Conservation (phyloP, 1,140 invertebrate genomes). For the Yoshiicerus persimilis region DNA sequence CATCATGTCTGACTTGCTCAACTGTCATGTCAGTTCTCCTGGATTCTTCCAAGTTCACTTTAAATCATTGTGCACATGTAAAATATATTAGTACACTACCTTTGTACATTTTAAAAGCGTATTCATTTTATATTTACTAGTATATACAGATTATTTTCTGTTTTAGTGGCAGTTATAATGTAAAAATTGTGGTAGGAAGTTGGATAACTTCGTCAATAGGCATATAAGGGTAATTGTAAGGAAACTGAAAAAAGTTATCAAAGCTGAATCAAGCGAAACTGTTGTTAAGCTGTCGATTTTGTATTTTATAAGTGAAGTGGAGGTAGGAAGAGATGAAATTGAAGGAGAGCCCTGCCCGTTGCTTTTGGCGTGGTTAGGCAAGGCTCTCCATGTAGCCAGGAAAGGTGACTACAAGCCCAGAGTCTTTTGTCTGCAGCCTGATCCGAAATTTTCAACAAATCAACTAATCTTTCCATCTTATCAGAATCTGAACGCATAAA, state of each 20-base stretch:
- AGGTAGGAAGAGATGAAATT: neutral
- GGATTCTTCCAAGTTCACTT: neutral
- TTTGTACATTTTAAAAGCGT: too few relatives aligned
- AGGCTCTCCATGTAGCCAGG: neutral
- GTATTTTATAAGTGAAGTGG: neutral
- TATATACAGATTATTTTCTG: too few relatives aligned
- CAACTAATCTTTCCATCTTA: neutral
- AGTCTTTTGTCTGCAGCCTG: neutral
- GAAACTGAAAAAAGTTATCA: neutral
- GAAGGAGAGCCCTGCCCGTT: neutral
- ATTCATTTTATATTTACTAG: too few relatives aligned
- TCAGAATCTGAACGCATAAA: neutral
- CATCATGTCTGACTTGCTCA: neutral
- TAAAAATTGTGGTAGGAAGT: neutral
- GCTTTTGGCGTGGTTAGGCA: neutral
- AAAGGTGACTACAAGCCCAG: neutral
- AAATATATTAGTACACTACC: too few relatives aligned
- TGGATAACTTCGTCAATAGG: too few relatives aligned
- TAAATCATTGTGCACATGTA: too few relatives aligned
- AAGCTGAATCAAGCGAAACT: neutral
- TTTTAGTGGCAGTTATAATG: too few relatives aligned
- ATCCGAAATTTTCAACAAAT: constrained; percentile 6
- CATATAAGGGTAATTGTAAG: neutral
- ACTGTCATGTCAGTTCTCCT: constrained; percentile 8
- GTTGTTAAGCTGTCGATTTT: constrained; percentile 7